Base-by-base conservation (phyloP, 2,888 invertebrate species). In the Ophraella communa region DNA sequence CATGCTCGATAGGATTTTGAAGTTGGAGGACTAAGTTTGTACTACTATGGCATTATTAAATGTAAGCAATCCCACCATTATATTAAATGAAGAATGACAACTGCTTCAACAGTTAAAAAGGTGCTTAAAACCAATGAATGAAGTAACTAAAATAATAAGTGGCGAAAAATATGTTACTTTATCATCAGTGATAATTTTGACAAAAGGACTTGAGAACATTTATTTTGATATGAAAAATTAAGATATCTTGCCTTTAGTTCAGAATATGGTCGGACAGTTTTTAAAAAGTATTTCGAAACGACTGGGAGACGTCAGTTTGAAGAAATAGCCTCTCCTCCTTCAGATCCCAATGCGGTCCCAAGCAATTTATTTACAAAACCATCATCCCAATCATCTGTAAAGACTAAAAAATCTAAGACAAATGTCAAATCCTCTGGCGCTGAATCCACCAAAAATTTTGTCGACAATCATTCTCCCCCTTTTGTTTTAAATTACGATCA, bases 61-160 rank as follows among this genome's bases (percentile, higher is more conserved):
- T 58, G 52, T 8, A n/a, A 35, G 33, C 11, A 51, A 44, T 5
- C 4, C 20, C 10, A 33, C 52, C n/a, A n/a, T 52, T 8, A 33
- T 52, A 24, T 5, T 3, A 20, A 20, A 33, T 3, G 33, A 52
- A 52, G 33, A 52, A n/a, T 73, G 69, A 71, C 10, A 64, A 33
- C 60, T 69, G 11, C 20, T 74, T 18, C 42, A 30, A 14, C 63
- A 72, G 14, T 11, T 72, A 8, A 62, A 30, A 14, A 69, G 57
- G 58, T 44, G 71, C n/a, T 66, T 74, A 45, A 47, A 71, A 58
- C 73, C 72, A 5, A 53, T 73, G 51, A 71, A 72, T 59, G 59
- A 30, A 35, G 53, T 73, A 14, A 74, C 73, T 1, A 70, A 70
- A 54, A 55, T 66, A 20, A 64, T 73, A 5, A 61, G 63, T 60